Conservation (phyloP, 1,140 invertebrate species). For the Hyles vespertilio region DNA sequence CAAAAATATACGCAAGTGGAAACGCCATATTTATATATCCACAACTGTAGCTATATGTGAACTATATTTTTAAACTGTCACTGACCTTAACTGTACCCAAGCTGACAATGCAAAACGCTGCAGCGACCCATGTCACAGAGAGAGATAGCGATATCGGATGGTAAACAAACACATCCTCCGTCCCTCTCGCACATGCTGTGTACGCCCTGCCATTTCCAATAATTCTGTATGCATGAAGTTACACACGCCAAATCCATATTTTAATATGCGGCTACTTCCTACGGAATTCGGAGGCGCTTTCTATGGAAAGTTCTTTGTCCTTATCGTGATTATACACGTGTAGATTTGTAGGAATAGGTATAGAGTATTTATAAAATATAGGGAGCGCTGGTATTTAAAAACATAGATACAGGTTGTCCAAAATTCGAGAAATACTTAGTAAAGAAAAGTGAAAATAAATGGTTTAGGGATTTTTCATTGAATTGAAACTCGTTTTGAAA, state of each 20-base stretch:
- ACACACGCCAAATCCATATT: slow-evolving; percentile 29
- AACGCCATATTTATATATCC: too few species aligned
- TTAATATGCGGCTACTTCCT: slow-evolving; percentile 28
- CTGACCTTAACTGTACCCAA: slow-evolving; percentile 29
- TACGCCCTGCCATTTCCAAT: slow-evolving; percentile 11
- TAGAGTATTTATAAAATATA: neutral
- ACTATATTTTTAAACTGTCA: slow-evolving; percentile 15
- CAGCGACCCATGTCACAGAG: slow-evolving; percentile 12
- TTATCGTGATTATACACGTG: neutral
- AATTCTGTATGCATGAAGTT: slow-evolving; percentile 25
- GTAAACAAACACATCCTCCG: slow-evolving; percentile 4
- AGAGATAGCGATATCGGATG: slow-evolving; percentile 12
- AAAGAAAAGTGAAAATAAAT: too few species aligned
- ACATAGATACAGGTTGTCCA: too few species aligned
- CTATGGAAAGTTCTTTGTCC: slow-evolving; percentile 33
- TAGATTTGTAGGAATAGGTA: neutral
- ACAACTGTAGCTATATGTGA: too few species aligned
- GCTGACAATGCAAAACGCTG: slow-evolving; percentile 21
- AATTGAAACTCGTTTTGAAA: too few species aligned
- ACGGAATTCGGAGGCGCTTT: slow-evolving; percentile 20
- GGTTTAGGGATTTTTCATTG: too few species aligned
- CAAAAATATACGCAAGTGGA: too few species aligned
- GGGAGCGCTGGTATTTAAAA: too few species aligned
- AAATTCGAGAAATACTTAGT: too few species aligned
- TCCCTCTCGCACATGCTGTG: slow-evolving; percentile 17